Base-by-base conservation (phyloP, 2,888 invertebrate species). In the Esperia sulphurella region DNA sequence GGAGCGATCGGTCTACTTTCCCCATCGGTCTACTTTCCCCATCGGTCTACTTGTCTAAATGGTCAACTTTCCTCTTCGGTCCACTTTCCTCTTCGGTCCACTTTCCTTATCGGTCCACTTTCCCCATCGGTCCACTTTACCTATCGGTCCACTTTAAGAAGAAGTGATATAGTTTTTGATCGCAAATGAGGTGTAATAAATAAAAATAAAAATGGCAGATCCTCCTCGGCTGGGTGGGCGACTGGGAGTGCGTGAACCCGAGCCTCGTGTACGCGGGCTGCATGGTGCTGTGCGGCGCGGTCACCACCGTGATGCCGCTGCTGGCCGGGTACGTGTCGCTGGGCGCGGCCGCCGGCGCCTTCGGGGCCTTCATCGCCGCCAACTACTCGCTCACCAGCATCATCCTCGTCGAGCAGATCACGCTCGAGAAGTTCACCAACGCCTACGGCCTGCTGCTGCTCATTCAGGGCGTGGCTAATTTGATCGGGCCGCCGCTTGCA, bases 371-470 rank as follows among this genome's bases (percentile, higher is more conserved):
- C 79, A 96, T 97, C 63, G 96, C 97, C 28, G 97, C 97, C 50
- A 97, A 97, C 87, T 98, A 97, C 86, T 94, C 96, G 2, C 91
- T 98, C 38, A 96, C 97, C 14, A 95, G 96, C 69, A 96, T 97
- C 66, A 96, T 98, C 56, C 91, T 97, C 49, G 96, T 97, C 50
- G 95, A 97, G 73, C 91, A 97, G 74, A 95, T 97, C 57, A 95
- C 96, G n/a, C 79, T 98, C 59, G 96, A 97, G 77, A 92, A 95
- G 65, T 97, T 98, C 75, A 96, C 97, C 42, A 96, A 95, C 73
- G 97, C 97, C 4, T 98, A 97, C 71, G 98, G 98, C 0, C 82
- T 98, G 61, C 82, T 97, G 64, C 89, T 97, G 70, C 89, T 98
- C 44, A 95, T 96, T 14, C 97, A 98, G 79, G 98, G 98, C 1